Conservation (phyloP, 2,113 vertebrate species). For the Aegotheles bennettii region DNA sequence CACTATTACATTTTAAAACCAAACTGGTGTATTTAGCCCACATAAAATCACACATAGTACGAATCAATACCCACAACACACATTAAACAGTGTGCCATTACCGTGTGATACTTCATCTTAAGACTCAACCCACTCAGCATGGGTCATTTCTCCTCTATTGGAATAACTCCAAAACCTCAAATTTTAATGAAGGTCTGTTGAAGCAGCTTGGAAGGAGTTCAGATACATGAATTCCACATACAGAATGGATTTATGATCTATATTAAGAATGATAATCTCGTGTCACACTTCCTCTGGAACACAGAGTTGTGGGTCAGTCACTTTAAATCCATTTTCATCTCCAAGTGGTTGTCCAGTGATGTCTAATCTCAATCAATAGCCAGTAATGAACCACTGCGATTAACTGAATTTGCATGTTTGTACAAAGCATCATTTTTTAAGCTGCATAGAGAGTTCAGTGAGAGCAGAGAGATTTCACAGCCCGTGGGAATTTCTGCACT, state of each 20-base stretch:
- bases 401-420: constrained; percentile 31
- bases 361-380: constrained; percentile 20
- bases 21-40: neutral
- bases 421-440: constrained; percentile 14
- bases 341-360: neutral
- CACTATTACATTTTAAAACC: neutral
- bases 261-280: constrained; percentile 18
- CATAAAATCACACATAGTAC: neutral
- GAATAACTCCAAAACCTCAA: constrained; percentile 1
- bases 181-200: constrained; percentile 1
- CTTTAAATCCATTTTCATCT: constrained; percentile 26
- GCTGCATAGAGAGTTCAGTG: neutral
- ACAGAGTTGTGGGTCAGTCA: neutral
- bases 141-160: neutral
- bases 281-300: neutral
- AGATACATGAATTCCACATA: constrained; percentile 5
- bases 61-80: neutral
- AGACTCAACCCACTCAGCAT: neutral
- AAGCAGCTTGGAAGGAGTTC: constrained; percentile 42
- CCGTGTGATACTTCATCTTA: neutral
- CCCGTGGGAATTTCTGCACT: neutral
- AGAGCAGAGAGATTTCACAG: neutral
- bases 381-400: constrained; percentile 22
- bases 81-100: neutral
- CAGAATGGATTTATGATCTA: constrained; percentile 19